A percentile compares a stretch with the other conserved stretches of the same genome.
Conservation (phyloP, 92 coral and sea anemone genomes). For the Palythoa grandiflora region DNA sequence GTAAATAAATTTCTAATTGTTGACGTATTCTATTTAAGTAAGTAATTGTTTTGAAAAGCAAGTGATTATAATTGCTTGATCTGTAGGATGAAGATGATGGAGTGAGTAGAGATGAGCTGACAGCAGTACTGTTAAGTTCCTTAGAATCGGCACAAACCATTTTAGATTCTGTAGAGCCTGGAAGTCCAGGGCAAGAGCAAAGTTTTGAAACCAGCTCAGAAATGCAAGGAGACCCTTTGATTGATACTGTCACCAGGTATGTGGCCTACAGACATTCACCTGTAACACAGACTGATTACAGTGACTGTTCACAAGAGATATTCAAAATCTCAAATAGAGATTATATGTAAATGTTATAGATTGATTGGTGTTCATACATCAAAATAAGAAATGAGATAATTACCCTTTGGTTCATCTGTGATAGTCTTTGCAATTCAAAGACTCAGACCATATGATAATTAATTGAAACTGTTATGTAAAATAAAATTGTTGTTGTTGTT, state of each 20-base stretch:
- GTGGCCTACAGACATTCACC: background rate
- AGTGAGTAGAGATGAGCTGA: constrained; percentile 95
- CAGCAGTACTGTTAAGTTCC: constrained; percentile 92
- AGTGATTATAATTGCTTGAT: constrained; percentile 9
- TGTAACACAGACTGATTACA: too few relatives aligned
- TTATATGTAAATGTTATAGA: too few relatives aligned
- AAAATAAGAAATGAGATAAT: too few relatives aligned
- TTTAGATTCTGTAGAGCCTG: constrained; percentile 78
- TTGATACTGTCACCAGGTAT: constrained; percentile 44
- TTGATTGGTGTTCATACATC: too few relatives aligned
- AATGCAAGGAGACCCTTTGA: constrained; percentile 31
- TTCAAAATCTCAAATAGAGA: too few relatives aligned
- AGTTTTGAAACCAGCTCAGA: constrained; percentile 2
- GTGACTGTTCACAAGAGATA: too few relatives aligned
- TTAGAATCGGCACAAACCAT: constrained; percentile 95
- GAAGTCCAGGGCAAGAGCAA: constrained; percentile 27
- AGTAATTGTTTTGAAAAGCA: background rate
- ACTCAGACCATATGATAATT: too few relatives aligned
- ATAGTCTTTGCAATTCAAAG: background rate
- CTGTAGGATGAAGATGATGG: constrained; percentile 91
- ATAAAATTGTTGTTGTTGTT: too few relatives aligned
- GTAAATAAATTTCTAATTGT: too few relatives aligned
- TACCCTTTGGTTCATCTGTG: too few relatives aligned
- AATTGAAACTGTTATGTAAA: too few relatives aligned
- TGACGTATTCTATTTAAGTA: background rate